phyloP scores from a whole-genome alignment of 2,888 invertebrate genomes.

The Deilephila elpenor region DNA sequence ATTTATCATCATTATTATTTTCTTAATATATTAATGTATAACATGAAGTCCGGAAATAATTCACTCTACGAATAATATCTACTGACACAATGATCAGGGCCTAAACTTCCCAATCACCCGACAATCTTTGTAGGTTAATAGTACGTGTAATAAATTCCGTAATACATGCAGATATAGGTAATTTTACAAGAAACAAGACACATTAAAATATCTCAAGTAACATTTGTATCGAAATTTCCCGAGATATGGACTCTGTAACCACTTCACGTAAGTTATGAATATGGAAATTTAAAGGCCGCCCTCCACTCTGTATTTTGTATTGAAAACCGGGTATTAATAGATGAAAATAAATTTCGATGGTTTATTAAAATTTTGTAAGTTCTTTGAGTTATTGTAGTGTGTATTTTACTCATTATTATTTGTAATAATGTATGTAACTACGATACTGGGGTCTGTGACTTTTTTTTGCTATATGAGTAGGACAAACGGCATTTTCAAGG shows the following conservation, averaged over 20 bases:
- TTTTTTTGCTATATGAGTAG: too few relatives aligned
- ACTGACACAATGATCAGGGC: too few relatives aligned
- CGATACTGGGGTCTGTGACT: too few relatives aligned
- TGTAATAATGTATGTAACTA: too few relatives aligned
- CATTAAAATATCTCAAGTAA: conserved; percentile 25
- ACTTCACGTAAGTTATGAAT: conserved; percentile 6
- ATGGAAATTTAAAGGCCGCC: conserved; percentile 5
- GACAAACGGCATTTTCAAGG: too few relatives aligned
- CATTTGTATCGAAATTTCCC: conserved; percentile 20
- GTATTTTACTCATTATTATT: too few relatives aligned
- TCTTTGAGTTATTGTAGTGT: neutral
- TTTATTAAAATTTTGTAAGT: neutral
- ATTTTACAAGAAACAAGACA: conserved; percentile 26
- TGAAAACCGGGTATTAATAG: neutral
- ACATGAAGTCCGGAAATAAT: too few relatives aligned
- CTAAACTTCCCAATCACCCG: too few relatives aligned
- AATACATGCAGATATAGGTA: neutral
- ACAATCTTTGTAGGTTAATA: conserved; percentile 32
- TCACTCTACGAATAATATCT: too few relatives aligned
- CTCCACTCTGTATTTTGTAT: neutral
- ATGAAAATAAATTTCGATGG: neutral
- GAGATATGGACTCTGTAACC: conserved; percentile 18
- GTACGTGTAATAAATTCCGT: conserved; percentile 37
- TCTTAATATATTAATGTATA: too few relatives aligned
- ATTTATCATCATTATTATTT: too few relatives aligned